These are phyloP conservation scores for Melitaea athalia DNA, from an alignment of 2,888 invertebrate genomes.

Conservation along the genomic window DNA sequence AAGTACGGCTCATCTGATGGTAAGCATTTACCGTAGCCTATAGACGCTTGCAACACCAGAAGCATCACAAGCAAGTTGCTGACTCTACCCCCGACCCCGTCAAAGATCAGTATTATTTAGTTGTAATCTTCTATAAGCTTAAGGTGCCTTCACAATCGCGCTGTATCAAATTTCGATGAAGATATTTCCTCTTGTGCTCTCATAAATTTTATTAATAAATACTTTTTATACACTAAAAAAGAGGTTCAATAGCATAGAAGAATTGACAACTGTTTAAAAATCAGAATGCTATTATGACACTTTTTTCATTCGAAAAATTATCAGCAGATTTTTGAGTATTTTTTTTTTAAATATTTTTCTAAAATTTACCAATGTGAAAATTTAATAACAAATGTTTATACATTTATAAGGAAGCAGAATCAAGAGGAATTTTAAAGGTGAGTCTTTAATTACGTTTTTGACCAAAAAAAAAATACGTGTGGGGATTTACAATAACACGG, in stretches of 20 bases:
- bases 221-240: neutral
- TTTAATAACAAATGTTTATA: slow-evolving; percentile 8
- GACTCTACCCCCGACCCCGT: too few species aligned
- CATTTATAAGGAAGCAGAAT: slow-evolving; percentile 1
- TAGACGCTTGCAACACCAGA: too few species aligned
- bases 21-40: too few species aligned
- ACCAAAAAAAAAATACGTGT: too few species aligned
- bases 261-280: neutral
- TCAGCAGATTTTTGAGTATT: neutral
- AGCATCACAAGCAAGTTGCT: too few species aligned
- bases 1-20: too few species aligned
- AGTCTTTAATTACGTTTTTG: neutral
- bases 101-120: too few species aligned
- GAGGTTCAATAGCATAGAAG: neutral
- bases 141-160: too few species aligned
- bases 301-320: neutral
- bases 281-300: neutral
- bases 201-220: neutral
- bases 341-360: neutral
- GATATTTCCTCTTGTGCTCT: too few species aligned
- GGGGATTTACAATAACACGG: too few species aligned
- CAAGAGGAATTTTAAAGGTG: neutral
- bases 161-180: too few species aligned
- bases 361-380: slow-evolving; percentile 15
- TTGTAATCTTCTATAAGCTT: too few species aligned